A percentile compares a stretch with the other conserved stretches of the same genome.
Evolutionary conservation across 2,888 invertebrate genomes (phyloP).

Genomic region (Drosophila seclusa): DNA sequence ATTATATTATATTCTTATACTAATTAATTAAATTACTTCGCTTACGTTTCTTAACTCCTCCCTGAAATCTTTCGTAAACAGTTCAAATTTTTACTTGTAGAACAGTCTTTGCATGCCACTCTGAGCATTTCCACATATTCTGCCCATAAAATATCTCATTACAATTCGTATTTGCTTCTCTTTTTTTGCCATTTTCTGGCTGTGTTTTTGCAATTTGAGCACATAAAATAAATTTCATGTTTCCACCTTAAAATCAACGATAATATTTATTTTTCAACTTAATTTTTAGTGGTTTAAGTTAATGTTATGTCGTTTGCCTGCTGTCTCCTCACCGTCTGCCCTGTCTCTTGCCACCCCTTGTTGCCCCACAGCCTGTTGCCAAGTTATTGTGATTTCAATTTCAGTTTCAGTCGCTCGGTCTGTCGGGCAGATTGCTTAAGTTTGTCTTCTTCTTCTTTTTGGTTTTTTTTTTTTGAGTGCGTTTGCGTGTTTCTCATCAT

Average conservation of each 20-base stretch:
- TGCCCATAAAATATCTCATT: not conserved
- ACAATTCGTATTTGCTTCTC: not conserved
- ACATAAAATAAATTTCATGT: conserved; percentile 48
- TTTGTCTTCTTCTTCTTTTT: not conserved
- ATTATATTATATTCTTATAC: no score
- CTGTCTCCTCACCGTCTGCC: not conserved
- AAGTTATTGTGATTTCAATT: conserved; percentile 75
- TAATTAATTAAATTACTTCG: not conserved
- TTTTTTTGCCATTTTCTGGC: not conserved
- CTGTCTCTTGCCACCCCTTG: not conserved
- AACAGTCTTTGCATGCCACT: not conserved
- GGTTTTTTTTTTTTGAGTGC: conserved; percentile 59
- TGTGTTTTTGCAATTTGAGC: conserved; percentile 28
- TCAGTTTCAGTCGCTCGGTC: conserved; percentile 18
- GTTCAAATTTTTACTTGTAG: not conserved
- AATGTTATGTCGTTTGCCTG: conserved; percentile 47
- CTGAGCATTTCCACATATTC: not conserved
- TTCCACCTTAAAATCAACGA: conserved; percentile 42
- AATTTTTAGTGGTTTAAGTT: conserved; percentile 39
- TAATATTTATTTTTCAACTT: conserved; percentile 42
- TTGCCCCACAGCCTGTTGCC: conserved; percentile 18
- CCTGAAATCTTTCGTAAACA: not conserved
- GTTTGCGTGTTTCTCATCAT: conserved; percentile 80
- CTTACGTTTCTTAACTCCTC: not conserved
- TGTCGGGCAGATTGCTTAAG: conserved; percentile 19